Evolutionary conservation across 2,113 vertebrate species (phyloP), one percentile per base, ranked within the genome.

Genomic region (Crotalus viridis): DNA sequence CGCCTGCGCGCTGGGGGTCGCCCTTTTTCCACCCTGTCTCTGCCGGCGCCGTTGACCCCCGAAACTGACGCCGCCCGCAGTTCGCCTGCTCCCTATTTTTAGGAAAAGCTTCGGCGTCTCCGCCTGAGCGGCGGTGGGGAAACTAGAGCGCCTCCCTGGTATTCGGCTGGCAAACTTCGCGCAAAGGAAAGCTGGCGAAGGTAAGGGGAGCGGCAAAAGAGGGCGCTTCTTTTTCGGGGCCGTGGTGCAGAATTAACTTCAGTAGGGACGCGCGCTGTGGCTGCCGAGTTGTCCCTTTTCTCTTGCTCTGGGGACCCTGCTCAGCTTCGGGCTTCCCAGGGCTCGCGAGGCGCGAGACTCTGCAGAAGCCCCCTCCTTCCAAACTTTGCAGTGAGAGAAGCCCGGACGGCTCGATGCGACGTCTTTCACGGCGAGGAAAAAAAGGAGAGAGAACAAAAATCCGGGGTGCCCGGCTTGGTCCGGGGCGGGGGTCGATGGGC

Each of bases 71-170:
- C 86, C 54, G 90, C 91, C 94, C 88, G 89, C 59, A 87, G 81
- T 89, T 59, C 39, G 24, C 57, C 26, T 5, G 86, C 85, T 69
- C n/a, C 91, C 91, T 81, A 56, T 54, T 86, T 61, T 61, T 52
- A 90, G 89, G 85, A 46, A 51, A 28, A 81, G 93, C 91, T 90
- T 93, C 95, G 93, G 94, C 81, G 39, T n/a, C 57, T 48, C 4
- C 19, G 15, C 0, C 48, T 24, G 26, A 51, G 54, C 19, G 81
- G 89, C 46, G 46, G 56, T 8, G 3, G 87, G 17, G 48, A 48
- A 5, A 13, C 28, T 4, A 5, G 13, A 10, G n/a, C 69, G 89
- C 59, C 46, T 90, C 24, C 9, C 26, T 9, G 2, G 61, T 46
- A 26, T 46, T 69, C 48, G 46, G 46, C 26, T 17, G 89, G 39